Percentiles rank a stretch among this genome's conserved stretches.
These are phyloP conservation scores for Zaprionus lineosus DNA, from an alignment of 2,888 invertebrate species.

Conservation along the genomic window DNA sequence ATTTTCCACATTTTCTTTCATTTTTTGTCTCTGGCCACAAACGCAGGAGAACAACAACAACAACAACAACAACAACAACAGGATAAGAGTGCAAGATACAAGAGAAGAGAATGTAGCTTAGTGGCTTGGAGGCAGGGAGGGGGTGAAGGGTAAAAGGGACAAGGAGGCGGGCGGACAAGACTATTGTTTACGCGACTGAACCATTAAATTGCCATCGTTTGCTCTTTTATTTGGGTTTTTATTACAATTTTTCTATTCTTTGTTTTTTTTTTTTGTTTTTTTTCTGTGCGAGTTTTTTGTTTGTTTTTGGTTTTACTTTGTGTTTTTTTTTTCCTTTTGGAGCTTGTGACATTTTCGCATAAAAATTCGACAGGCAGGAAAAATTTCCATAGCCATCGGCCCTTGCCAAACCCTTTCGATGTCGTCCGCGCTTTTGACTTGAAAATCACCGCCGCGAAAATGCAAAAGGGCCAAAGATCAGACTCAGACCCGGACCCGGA, in stretches of 20 bases:
- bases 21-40: constrained; percentile 41
- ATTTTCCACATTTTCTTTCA: too few relatives aligned
- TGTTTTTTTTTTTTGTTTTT: constrained; percentile 13
- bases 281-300: constrained; percentile 1
- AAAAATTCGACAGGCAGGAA: constrained; percentile 72
- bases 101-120: too few relatives aligned
- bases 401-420: constrained; percentile 76
- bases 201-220: constrained; percentile 74
- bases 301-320: constrained; percentile 4
- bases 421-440: constrained; percentile 69
- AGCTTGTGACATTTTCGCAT: constrained; percentile 72
- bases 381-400: constrained; percentile 71
- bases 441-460: constrained; percentile 59
- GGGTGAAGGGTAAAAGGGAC: too few relatives aligned
- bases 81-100: constrained; percentile 6
- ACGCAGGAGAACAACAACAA: constrained; percentile 6
- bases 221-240: constrained; percentile 67
- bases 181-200: constrained; percentile 60
- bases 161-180: too few relatives aligned
- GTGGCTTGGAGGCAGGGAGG: too few relatives aligned
- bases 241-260: constrained; percentile 44
- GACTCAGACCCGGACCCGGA: too few relatives aligned
- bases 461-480: constrained; percentile 40
- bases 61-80: constrained; percentile 23
- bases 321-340: constrained; percentile 18